Base-by-base conservation (phyloP, 1,140 invertebrate species). In the Camponotus pennsylvanicus region DNA sequence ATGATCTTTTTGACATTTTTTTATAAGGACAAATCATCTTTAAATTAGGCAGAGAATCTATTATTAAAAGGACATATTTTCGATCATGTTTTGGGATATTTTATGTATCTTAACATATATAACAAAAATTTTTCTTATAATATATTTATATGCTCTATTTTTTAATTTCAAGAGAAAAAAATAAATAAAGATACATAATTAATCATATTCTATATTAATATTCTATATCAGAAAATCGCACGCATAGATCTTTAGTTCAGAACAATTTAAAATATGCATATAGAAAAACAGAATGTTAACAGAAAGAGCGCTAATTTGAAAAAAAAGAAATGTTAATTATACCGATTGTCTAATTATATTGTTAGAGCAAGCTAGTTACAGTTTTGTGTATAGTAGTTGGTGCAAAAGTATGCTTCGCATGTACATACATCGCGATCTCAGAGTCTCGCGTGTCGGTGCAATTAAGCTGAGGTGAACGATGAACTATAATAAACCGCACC, bases 401-500 rank as follows among this genome's bases (percentile, higher is more conserved):
- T 61, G 49, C 37, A 40, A 40, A 61, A 42, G 42, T 42, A 59
- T 49, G 34, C 11, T 45, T 45, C 9, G 9, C 55, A 27, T 27
- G 27, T 27, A 45, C 4, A 42, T 15, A 45, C 18, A 42, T 45
- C 1, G 52, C 27, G 52, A 40, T 37, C 69, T 49, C 69, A 1
- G 55, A 49, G 79, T 45, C 57, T 83, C 63, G 40, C 79, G 18
- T 63, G 42, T 42, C 55, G 27, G 75, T 13, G 45, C 55, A 83
- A 83, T 83, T 83, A 83, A 40, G 55, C 21, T 73, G 40, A 49
- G 40, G 40, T 45, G 52, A 59, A 34, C 61, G 55, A 61, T 82
- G 67, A 71, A 71, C 40, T 82, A 57, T 21, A 27, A 71, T 45
- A 37, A 75, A 61, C 79, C 67, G 55, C 55, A 73, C 18, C 45